These are phyloP conservation scores for Dasypogon diadema DNA, from an alignment of 2,888 invertebrate species.

Conservation along the genomic window DNA sequence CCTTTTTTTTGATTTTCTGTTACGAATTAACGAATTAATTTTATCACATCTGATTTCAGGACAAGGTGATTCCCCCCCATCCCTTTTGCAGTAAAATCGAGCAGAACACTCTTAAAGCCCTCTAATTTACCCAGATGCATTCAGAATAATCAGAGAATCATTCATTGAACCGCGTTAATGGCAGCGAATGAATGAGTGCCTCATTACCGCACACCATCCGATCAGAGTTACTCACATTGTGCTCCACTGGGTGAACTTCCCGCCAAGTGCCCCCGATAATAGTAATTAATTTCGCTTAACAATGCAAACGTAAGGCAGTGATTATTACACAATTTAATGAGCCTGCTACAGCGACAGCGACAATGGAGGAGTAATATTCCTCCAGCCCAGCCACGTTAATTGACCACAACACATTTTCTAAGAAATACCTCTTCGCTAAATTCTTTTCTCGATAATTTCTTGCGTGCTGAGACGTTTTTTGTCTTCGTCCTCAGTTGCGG, in stretches of 20 bases:
- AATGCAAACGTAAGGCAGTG: constrained; percentile 34
- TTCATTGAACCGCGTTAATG: background rate
- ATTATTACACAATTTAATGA: constrained; percentile 36
- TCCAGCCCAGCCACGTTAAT: constrained; percentile 16
- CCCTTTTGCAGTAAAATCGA: background rate
- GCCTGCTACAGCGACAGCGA: background rate
- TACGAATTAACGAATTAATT: no score
- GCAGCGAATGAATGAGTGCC: background rate
- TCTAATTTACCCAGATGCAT: constrained; percentile 26
- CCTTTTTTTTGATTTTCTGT: no score
- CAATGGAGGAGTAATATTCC: background rate
- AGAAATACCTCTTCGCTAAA: constrained; percentile 23
- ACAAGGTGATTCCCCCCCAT: background rate
- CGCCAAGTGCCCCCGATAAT: constrained; percentile 7
- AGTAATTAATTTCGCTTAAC: constrained; percentile 31
- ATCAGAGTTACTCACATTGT: constrained; percentile 13
- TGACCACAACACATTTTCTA: constrained; percentile 30
- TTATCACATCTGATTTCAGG: no score
- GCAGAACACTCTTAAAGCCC: background rate
- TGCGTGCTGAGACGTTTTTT: constrained; percentile 1
- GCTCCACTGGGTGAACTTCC: background rate
- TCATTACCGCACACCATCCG: constrained; percentile 24
- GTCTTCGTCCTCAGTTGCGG: background rate
- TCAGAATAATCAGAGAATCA: constrained; percentile 4
- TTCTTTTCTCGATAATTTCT: background rate